These are phyloP conservation scores for Paradoxurus hermaphroditus DNA, from an alignment of 2,113 vertebrate species.

Conservation along the genomic window DNA sequence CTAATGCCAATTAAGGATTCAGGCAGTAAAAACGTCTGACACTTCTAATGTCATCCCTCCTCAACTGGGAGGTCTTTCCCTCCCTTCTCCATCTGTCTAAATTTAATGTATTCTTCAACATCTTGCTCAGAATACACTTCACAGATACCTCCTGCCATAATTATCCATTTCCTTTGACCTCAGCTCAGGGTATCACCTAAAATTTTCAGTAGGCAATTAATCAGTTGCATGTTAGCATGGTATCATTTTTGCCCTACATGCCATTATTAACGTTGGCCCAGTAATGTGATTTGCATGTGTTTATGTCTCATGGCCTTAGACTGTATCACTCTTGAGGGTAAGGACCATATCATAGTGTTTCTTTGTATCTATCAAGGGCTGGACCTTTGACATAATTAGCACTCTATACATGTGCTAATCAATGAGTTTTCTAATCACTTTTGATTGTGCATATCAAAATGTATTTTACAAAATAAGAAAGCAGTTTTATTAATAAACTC, in stretches of 20 bases:
- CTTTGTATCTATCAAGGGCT: not conserved
- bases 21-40: not conserved
- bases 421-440: conserved; percentile 12
- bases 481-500: not conserved
- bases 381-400: not conserved
- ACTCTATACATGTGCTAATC: not conserved
- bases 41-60: not conserved
- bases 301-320: not conserved
- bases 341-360: not conserved
- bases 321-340: not conserved
- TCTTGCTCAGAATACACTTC: not conserved
- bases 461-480: conserved; percentile 16
- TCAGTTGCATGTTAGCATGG: not conserved
- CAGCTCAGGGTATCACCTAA: not conserved
- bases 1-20: not conserved
- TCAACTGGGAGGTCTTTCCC: not conserved
- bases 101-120: not conserved
- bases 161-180: not conserved
- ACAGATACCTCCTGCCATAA: not conserved
- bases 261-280: not conserved
- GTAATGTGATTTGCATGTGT: not conserved
- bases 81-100: not conserved
- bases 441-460: not conserved
- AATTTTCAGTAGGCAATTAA: not conserved
- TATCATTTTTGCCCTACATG: not conserved